phyloP scores from a whole-genome alignment of 2,888 invertebrate species.

The Cremastinae sp. region DNA sequence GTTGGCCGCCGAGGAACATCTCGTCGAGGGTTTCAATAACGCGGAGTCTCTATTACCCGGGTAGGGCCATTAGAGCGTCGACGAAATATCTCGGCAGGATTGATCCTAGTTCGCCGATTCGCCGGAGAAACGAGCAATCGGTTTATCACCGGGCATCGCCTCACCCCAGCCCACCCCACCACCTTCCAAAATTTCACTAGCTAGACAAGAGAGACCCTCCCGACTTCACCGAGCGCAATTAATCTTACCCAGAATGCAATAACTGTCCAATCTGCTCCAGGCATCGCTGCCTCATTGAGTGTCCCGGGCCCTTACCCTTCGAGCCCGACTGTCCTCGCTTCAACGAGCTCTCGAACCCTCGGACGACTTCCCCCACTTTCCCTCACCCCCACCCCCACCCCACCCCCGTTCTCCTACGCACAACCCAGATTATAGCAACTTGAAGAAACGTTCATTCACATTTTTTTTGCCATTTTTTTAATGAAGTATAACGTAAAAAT shows the following conservation, averaged over 20 bases:
- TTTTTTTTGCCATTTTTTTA: too few species aligned
- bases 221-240: conserved; percentile 72
- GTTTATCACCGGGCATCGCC: conserved; percentile 77
- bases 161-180: conserved; percentile 66
- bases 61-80: not conserved
- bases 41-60: too few species aligned
- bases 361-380: too few species aligned
- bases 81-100: not conserved
- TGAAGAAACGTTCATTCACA: too few species aligned
- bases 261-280: conserved; percentile 80
- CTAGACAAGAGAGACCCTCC: conserved; percentile 36
- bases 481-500: too few species aligned
- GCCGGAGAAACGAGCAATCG: conserved; percentile 70
- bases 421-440: too few species aligned
- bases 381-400: too few species aligned
- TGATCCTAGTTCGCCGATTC: conserved; percentile 26
- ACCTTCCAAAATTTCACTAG: conserved; percentile 38
- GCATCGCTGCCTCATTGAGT: conserved; percentile 75
- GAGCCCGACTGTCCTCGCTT: not conserved
- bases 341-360: too few species aligned
- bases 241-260: conserved; percentile 81
- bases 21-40: not conserved
- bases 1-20: too few species aligned
- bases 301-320: conserved; percentile 56
- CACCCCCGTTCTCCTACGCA: too few species aligned